phyloP scores from a whole-genome alignment of 2,888 invertebrate species.

The Podotricha telesiphe region DNA sequence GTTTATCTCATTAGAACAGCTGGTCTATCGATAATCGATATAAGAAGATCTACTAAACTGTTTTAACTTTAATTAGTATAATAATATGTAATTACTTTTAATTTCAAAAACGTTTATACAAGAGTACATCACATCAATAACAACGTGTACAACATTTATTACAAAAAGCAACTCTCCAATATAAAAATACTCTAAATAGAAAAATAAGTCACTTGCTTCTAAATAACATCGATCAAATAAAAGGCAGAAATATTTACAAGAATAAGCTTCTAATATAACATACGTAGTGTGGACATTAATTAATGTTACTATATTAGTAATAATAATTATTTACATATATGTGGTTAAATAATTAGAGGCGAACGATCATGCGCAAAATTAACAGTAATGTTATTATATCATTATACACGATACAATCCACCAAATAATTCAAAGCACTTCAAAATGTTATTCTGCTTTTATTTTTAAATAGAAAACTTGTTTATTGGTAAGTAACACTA shows the following conservation, averaged over 20 bases:
- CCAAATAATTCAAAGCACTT: neutral
- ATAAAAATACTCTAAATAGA: slow-evolving; percentile 65
- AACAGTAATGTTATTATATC: neutral
- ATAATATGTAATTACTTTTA: neutral
- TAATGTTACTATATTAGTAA: neutral
- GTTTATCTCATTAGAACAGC: neutral
- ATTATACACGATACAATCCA: neutral
- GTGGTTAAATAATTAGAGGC: neutral
- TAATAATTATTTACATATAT: slow-evolving; percentile 3
- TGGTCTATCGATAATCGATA: slow-evolving; percentile 5
- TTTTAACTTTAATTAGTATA: neutral
- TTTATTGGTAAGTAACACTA: neutral
- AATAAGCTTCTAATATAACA: slow-evolving; percentile 26
- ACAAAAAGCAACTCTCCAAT: slow-evolving; percentile 47
- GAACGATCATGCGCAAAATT: slow-evolving; percentile 9
- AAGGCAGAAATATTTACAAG: slow-evolving; percentile 22
- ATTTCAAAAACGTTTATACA: slow-evolving; percentile 11
- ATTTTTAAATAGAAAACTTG: neutral
- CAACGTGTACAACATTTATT: slow-evolving; percentile 40
- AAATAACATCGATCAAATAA: slow-evolving; percentile 21
- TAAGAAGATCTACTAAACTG: neutral
- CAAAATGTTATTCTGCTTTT: neutral
- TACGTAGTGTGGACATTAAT: slow-evolving; percentile 3
- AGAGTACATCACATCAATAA: slow-evolving; percentile 26
- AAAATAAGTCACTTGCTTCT: slow-evolving; percentile 54